phyloP scores from a whole-genome alignment of 2,888 invertebrate species.

The Orthonychiurus folsomi region DNA sequence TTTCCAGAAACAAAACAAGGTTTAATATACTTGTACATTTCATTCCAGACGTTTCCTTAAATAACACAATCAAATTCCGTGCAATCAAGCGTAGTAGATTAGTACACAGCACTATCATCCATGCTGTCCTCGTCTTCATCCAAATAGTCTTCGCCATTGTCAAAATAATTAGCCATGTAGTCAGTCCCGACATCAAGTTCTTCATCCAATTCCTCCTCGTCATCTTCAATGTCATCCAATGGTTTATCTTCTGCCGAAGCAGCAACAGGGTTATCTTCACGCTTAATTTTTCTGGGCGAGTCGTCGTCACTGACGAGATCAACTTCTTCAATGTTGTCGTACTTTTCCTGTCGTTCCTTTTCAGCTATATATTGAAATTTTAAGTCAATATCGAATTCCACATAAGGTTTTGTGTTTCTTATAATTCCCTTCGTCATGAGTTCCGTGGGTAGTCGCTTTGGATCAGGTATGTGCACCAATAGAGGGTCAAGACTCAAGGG shows the following conservation, averaged over 20 bases:
- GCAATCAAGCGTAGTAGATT: too few relatives aligned
- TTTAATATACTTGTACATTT: too few relatives aligned
- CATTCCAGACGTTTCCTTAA: too few relatives aligned
- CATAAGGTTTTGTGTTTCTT: not conserved
- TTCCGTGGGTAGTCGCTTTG: slow-evolving; percentile 17
- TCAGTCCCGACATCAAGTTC: slow-evolving; percentile 48
- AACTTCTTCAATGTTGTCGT: slow-evolving; percentile 36
- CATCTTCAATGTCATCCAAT: slow-evolving; percentile 40
- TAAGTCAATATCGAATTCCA: not conserved
- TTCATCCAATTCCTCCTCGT: slow-evolving; percentile 49
- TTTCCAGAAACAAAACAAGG: too few relatives aligned
- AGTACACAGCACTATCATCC: slow-evolving; percentile 36
- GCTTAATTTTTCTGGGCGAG: slow-evolving; percentile 30
- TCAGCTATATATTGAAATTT: not conserved
- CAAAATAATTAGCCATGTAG: slow-evolving; percentile 41
- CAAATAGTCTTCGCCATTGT: slow-evolving; percentile 49
- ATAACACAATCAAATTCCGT: too few relatives aligned
- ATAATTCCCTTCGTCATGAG: slow-evolving; percentile 3
- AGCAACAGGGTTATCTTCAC: slow-evolving; percentile 39
- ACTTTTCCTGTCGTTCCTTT: not conserved
- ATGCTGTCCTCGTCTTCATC: slow-evolving; percentile 46
- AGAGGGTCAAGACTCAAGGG: slow-evolving; percentile 18
- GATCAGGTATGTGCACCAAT: not conserved
- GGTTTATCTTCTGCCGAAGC: slow-evolving; percentile 38
- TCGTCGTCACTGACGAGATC: slow-evolving; percentile 28